Percentiles rank a stretch among this genome's conserved stretches.
Conservation (phyloP, 2,113 vertebrate genomes). For the Neotragus moschatus region DNA sequence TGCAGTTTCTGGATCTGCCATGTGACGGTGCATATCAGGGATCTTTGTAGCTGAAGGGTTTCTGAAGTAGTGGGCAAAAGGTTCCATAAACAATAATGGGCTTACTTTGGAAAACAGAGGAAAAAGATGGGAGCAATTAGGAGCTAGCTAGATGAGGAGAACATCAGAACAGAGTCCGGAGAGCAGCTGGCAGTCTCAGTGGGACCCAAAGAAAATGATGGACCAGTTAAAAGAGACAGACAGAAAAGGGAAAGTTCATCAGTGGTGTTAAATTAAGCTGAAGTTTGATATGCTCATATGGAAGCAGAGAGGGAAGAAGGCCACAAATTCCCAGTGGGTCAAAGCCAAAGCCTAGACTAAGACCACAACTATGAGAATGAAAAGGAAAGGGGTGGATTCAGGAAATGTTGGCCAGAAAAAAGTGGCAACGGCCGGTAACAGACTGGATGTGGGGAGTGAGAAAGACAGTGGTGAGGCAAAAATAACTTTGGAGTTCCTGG, state of each 20-base stretch:
- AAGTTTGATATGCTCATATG: not conserved
- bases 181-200: not conserved
- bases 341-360: constrained; percentile 51
- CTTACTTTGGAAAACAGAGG: not conserved
- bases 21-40: not conserved
- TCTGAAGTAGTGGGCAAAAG: not conserved
- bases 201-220: not conserved
- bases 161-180: not conserved
- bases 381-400: constrained; percentile 52
- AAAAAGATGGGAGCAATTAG: not conserved
- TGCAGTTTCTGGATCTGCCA: not conserved
- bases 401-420: constrained; percentile 33
- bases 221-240: not conserved
- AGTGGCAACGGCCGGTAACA: constrained; percentile 37
- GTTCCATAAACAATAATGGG: not conserved
- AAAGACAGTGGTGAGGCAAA: constrained; percentile 54
- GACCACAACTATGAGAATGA: constrained; percentile 54
- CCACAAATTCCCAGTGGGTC: not conserved
- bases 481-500: constrained; percentile 57
- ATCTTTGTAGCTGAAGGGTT: not conserved
- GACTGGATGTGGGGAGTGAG: constrained; percentile 62
- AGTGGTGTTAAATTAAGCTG: not conserved
- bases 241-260: not conserved
- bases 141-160: not conserved
- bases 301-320: not conserved